A percentile compares a stretch with the other conserved stretches of the same genome.
These are phyloP conservation scores for Isurus oxyrinchus DNA, from an alignment of 2,113 vertebrate genomes.

Conservation along the genomic window DNA sequence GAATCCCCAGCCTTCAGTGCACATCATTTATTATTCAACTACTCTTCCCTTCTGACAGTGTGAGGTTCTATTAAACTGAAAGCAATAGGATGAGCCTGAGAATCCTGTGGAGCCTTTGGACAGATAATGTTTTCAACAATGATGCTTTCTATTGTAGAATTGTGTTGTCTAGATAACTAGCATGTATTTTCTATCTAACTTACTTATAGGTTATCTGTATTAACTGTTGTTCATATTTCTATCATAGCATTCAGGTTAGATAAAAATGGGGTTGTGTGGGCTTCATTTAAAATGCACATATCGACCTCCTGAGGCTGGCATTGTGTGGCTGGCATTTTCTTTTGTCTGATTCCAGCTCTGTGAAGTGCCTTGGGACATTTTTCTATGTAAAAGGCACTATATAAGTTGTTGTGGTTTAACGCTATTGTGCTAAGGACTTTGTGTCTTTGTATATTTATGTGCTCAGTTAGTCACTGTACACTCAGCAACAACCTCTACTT, in stretches of 20 bases:
- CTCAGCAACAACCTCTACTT: background rate
- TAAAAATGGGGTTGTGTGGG: no score
- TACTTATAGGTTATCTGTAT: constrained; percentile 2
- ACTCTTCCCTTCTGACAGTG: background rate
- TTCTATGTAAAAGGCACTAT: background rate
- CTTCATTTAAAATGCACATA: constrained; percentile 20
- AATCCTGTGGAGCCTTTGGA: background rate
- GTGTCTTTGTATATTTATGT: background rate
- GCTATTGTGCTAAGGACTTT: background rate
- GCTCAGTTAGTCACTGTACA: background rate
- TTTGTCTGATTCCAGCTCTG: background rate
- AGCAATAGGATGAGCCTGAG: constrained; percentile 9
- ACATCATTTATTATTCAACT: constrained; percentile 27
- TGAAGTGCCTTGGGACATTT: background rate
- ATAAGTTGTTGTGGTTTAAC: background rate
- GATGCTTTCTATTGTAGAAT: constrained; percentile 22
- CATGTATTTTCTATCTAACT: constrained; percentile 1
- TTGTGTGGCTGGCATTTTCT: background rate
- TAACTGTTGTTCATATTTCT: background rate
- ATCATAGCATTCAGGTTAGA: constrained; percentile 4
- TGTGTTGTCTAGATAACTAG: background rate
- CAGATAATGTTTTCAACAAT: constrained; percentile 9
- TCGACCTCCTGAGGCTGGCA: background rate
- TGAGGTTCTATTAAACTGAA: constrained; percentile 18
- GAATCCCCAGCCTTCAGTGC: background rate